Evolutionary conservation across 1,140 invertebrate genomes (phyloP).

Genomic region (Musca domestica): DNA sequence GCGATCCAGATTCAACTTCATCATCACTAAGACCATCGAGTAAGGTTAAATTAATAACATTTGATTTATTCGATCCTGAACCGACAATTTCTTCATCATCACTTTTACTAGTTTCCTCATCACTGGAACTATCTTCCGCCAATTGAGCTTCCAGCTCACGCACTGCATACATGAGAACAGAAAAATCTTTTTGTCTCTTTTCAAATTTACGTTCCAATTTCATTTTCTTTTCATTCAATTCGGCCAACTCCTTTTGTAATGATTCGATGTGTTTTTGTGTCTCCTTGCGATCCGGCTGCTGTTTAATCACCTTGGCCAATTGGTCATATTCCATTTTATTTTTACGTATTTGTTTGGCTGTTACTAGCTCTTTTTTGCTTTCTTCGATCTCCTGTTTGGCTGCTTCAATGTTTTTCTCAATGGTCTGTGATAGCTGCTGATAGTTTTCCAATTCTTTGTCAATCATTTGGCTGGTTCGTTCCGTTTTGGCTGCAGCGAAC

Average conservation of each 20-base stretch:
- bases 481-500: constrained; percentile 82
- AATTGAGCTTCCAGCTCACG: constrained; percentile 73
- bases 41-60: constrained; percentile 28
- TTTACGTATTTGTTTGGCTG: constrained; percentile 80
- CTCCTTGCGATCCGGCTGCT: constrained; percentile 84
- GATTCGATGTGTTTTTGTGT: constrained; percentile 73
- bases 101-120: constrained; percentile 40
- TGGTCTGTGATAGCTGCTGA: constrained; percentile 71
- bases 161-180: constrained; percentile 79
- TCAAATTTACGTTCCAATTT: constrained; percentile 76
- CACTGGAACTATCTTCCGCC: constrained; percentile 62
- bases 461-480: constrained; percentile 78
- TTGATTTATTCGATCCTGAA: constrained; percentile 22
- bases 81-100: constrained; percentile 26
- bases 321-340: constrained; percentile 93
- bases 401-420: constrained; percentile 72
- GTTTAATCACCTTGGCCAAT: constrained; percentile 83
- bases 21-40: constrained; percentile 25
- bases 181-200: constrained; percentile 81
- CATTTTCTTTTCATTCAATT: constrained; percentile 64
- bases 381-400: constrained; percentile 74
- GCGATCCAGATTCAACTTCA: constrained; percentile 4
- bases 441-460: constrained; percentile 82
- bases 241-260: constrained; percentile 72
- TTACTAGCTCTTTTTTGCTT: constrained; percentile 71